A percentile compares a stretch with the other conserved stretches of the same genome.
Conservation (phyloP, 1,140 invertebrate genomes). For the Drosophila saltans region DNA sequence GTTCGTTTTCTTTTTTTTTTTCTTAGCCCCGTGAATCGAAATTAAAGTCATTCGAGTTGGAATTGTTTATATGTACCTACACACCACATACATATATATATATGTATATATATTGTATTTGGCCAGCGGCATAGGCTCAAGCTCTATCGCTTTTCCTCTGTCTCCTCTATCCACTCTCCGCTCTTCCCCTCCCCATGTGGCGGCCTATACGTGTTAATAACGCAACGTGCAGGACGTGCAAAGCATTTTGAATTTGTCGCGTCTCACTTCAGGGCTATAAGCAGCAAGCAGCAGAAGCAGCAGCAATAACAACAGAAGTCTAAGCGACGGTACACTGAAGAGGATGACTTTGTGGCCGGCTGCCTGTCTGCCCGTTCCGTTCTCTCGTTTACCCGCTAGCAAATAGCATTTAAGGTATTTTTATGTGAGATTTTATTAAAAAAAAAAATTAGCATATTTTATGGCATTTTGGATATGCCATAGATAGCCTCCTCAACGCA, state of each 20-base stretch:
- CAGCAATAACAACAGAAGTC: neutral
- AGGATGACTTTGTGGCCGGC: neutral
- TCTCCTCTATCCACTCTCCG: neutral
- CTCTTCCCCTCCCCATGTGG: neutral
- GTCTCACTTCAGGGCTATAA: constrained; percentile 1
- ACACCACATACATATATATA: neutral
- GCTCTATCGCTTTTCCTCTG: neutral
- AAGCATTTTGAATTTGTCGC: constrained; percentile 56
- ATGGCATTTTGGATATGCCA: constrained; percentile 42
- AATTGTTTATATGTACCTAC: constrained; percentile 29
- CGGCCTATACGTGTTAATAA: constrained; percentile 70
- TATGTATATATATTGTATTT: neutral
- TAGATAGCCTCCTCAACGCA: constrained; percentile 28
- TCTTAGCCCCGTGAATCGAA: constrained; percentile 51
- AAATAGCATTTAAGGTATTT: constrained; percentile 68
- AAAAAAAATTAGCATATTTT: constrained; percentile 68
- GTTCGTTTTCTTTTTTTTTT: constrained; percentile 6
- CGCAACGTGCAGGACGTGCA: constrained; percentile 66
- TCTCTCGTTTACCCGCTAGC: neutral
- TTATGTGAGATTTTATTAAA: constrained; percentile 70
- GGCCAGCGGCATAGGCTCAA: neutral
- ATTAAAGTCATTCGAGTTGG: constrained; percentile 60
- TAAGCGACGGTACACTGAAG: neutral
- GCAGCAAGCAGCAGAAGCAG: neutral
- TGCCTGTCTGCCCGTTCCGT: neutral